Base-by-base conservation (phyloP, 2,113 vertebrate species). In the Clarias gariepinus region DNA sequence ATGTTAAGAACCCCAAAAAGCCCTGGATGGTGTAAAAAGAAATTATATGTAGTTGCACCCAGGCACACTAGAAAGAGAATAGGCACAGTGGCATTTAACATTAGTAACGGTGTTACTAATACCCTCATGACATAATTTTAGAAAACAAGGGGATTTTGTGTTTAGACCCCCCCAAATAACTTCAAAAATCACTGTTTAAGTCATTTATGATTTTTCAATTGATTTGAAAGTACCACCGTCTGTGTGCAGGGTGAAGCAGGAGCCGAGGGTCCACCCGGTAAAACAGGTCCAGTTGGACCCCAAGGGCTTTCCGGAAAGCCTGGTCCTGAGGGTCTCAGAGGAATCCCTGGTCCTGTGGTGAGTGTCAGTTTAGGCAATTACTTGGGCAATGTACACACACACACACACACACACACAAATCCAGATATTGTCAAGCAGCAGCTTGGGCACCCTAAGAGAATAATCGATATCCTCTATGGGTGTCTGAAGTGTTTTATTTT, bases 341-440 rank as follows among this genome's bases (percentile, higher is more conserved):
- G 97, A 89, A 99, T 99, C 92, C 98, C 98, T 11, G 97, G 98
- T 76, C 97, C 98, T 41, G 97, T 99, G 89, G 98, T 99, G 88
- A 96, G 97, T 92, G 85, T 74, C 66, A 21, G 30, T 85, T 83
- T 47, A 71, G 15, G 6, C 3, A 81, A n/a, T 55, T 53, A 53
- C 41, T n/a, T 52, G n/a, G 9, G 36, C 71, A 74, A 16, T 18
- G 41, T 18, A 19, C 68, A 69, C 84, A 83, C 23, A 30, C 25
- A 1, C 30, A 57, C 30, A 36, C 15, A 23, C 63, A 77, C 82
- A 52, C 76, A 25, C 47, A 21, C 41, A 81, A 25, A 21, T 12
- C 6, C 68, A 82, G 66, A 66, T 74, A 21, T 47, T 76, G 60
- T 16, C 52, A 15, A 76, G n/a, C 76, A 33, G 60, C 28, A 18